Conservation (phyloP, 2,113 vertebrate species). For the Chamaetylas fuelleborni region DNA sequence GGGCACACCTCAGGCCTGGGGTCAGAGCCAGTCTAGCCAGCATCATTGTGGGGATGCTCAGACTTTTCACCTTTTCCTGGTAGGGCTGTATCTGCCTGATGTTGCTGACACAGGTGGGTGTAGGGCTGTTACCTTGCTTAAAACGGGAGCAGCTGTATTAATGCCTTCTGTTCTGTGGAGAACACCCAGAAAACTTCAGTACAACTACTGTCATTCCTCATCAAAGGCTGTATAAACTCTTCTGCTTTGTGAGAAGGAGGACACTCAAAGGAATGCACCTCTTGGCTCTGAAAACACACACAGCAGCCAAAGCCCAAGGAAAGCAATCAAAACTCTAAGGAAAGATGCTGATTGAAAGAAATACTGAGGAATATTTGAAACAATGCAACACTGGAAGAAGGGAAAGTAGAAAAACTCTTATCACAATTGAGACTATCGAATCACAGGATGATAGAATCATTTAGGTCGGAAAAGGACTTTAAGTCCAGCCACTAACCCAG, state of each 20-base stretch:
- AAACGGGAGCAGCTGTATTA: neutral
- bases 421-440: neutral
- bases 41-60: accelerated
- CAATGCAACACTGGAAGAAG: neutral
- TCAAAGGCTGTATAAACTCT: neutral
- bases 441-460: neutral
- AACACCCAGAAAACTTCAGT: neutral
- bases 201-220: neutral
- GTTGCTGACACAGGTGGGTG: neutral
- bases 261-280: neutral
- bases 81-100: neutral
- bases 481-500: neutral
- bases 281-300: neutral
- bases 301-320: neutral
- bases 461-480: neutral
- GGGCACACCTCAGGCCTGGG: neutral
- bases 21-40: neutral
- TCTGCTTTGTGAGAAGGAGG: neutral
- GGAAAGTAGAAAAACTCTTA: neutral
- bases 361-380: neutral
- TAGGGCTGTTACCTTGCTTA: neutral
- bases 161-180: neutral
- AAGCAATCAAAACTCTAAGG: neutral
- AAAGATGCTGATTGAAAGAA: neutral
- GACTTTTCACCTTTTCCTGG: neutral